phyloP scores from a whole-genome alignment of 2,797 vertebrate species.

The Muscicapa comitata region DNA sequence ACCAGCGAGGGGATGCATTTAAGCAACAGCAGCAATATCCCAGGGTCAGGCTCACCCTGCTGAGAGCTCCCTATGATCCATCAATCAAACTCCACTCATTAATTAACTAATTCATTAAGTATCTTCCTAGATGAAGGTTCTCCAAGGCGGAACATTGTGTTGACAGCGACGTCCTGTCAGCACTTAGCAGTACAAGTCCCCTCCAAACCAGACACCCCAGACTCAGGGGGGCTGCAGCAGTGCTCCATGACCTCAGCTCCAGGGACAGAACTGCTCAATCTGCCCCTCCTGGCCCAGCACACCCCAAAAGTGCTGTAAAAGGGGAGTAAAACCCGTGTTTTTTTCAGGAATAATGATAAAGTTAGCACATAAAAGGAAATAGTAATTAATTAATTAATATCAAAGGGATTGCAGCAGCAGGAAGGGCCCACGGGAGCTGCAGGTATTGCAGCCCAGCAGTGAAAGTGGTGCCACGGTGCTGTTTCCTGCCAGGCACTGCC shows the following conservation, averaged over 20 bases:
- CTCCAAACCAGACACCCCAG: not conserved
- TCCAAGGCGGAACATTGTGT: conserved; percentile 66
- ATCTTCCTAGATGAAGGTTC: conserved; percentile 71
- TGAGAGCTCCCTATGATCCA: conserved; percentile 62
- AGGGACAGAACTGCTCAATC: fast-evolving
- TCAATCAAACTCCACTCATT: conserved; percentile 72
- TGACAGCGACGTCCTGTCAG: conserved; percentile 68
- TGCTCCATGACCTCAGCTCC: not conserved
- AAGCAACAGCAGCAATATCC: conserved; percentile 46
- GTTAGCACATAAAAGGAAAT: not conserved
- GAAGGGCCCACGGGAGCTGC: fast-evolving
- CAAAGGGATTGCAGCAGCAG: not conserved
- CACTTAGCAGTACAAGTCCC: not conserved
- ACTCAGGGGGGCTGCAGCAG: not conserved
- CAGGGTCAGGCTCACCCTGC: conserved; percentile 73
- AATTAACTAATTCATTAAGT: conserved; percentile 77
- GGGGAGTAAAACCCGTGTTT: fast-evolving
- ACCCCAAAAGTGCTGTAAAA: fast-evolving
- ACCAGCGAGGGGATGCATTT: conserved; percentile 52
- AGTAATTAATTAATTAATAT: not conserved
- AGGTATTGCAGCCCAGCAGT: not conserved
- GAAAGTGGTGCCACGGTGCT: fast-evolving
- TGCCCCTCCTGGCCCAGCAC: too few relatives aligned
- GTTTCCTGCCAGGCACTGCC: not conserved
- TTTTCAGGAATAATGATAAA: not conserved